Conservation (phyloP, 2,797 vertebrate species). For the Cossypha heuglini region DNA sequence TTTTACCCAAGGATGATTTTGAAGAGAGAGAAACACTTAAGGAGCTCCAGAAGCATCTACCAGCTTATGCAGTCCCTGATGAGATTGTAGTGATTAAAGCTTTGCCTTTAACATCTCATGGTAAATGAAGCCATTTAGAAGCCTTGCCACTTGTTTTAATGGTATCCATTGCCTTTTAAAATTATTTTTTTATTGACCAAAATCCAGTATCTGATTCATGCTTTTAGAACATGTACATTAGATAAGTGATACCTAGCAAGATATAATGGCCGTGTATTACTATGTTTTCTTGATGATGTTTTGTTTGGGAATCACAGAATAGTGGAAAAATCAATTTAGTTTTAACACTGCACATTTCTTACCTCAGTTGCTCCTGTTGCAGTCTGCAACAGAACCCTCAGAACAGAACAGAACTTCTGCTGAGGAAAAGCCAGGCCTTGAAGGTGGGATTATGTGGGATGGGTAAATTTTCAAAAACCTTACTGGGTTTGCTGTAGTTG, state of each 20-base stretch:
- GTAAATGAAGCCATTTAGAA: constrained; percentile 70
- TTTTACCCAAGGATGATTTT: constrained; percentile 74
- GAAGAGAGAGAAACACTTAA: constrained; percentile 66
- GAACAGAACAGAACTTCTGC: not conserved
- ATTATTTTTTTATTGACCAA: not conserved
- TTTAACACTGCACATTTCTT: not conserved
- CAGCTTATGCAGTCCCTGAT: constrained; percentile 85
- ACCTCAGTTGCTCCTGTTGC: not conserved
- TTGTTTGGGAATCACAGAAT: not conserved
- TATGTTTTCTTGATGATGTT: not conserved
- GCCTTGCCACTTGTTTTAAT: not conserved
- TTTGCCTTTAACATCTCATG: constrained; percentile 87
- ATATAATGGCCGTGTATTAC: not conserved
- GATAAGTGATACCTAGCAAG: not conserved
- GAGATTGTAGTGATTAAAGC: constrained; percentile 79
- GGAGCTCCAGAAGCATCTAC: constrained; percentile 73
- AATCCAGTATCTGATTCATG: not conserved
- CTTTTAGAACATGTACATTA: not conserved
- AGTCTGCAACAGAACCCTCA: not conserved
- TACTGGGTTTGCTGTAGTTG: not conserved
- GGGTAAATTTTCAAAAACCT: not conserved
- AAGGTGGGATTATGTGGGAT: not conserved
- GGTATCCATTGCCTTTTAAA: not conserved
- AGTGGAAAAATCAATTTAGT: not conserved
- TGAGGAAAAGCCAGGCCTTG: not conserved